Evolutionary conservation across 2,888 invertebrate genomes (phyloP), one percentile per base, ranked within the genome.

Genomic region (Rhyacophila evoluta): DNA sequence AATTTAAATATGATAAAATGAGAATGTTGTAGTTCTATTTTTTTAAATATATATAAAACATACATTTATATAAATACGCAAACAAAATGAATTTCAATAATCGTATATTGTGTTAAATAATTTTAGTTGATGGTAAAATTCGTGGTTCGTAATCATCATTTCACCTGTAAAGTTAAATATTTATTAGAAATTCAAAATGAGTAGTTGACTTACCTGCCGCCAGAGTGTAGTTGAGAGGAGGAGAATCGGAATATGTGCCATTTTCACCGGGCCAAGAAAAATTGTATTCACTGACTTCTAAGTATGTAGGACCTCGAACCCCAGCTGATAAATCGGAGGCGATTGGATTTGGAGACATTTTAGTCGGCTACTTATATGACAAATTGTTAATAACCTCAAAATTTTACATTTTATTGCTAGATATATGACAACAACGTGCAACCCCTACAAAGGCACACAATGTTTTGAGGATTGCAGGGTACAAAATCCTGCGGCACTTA

Each of bases 201-300:
- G 84, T 28, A 36, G 68, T 72, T 67, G 8, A 38, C 77, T 8
- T 81, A 89, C 90, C 90, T 85, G 88, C 86, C 28, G 89, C 88
- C 86, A 89, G 87, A 11, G 90, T 89, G 78, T 88, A 89, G 84
- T 90, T 90, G 55, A 87, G 83, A 6, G 87, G 86, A 74, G 88
- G 89, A 81, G 87, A 86, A 83, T 88, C 89, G 81, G 87, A 88
- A 83, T 87, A 86, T 19, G 89, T 87, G 1, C 88, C 88, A 85
- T 90, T 90, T 85, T 87, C 88, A 75, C 88, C 87, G n/a, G 89
- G 88, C 89, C 89, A 89, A 10, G 89, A 85, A 85, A 88, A 89
- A 85, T 90, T 90, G 82, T 87, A 86, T 85, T 88, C 88, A 38
- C 87, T 86, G 27, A 89, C 85, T 85, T 89, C 88, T 83, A 89